A percentile compares a stretch with the other conserved stretches of the same genome.
Conservation (phyloP, 2,797 vertebrate genomes). For the Hybognathus amarus region DNA sequence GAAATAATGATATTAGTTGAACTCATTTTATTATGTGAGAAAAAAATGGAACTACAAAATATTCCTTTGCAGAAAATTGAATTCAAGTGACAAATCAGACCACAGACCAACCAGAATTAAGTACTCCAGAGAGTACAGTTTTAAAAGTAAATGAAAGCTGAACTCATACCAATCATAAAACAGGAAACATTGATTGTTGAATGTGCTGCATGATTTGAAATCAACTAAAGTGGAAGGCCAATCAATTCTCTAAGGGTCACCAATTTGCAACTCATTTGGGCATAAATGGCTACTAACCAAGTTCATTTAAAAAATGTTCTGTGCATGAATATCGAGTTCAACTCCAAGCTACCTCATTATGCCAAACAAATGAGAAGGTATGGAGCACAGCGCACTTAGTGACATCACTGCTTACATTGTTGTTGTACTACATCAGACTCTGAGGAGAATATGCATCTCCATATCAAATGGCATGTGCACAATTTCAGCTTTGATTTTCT, state of each 20-base stretch:
- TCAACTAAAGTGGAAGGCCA: slow-evolving; percentile 4
- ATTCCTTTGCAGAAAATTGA: background rate
- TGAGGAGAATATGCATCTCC: slow-evolving; percentile 26
- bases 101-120: background rate
- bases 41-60: background rate
- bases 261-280: slow-evolving; percentile 31
- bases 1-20: background rate
- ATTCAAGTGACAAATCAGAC: background rate
- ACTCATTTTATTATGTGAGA: background rate
- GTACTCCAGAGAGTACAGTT: background rate
- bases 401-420: slow-evolving; percentile 18
- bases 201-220: slow-evolving; percentile 21
- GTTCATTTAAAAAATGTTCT: background rate
- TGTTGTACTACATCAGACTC: slow-evolving; percentile 1
- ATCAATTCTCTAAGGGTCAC: slow-evolving; percentile 36
- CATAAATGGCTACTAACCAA: slow-evolving; percentile 3
- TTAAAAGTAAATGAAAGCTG: background rate
- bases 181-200: slow-evolving; percentile 23
- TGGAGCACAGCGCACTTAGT: background rate
- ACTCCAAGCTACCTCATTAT: slow-evolving; percentile 25
- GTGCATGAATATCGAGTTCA: slow-evolving; percentile 8
- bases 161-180: background rate
- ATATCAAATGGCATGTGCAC: slow-evolving; percentile 31
- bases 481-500: slow-evolving; percentile 16
- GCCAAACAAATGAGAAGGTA: slow-evolving; percentile 5